phyloP scores from a whole-genome alignment of 2,113 vertebrate species.

The Progne subis region DNA sequence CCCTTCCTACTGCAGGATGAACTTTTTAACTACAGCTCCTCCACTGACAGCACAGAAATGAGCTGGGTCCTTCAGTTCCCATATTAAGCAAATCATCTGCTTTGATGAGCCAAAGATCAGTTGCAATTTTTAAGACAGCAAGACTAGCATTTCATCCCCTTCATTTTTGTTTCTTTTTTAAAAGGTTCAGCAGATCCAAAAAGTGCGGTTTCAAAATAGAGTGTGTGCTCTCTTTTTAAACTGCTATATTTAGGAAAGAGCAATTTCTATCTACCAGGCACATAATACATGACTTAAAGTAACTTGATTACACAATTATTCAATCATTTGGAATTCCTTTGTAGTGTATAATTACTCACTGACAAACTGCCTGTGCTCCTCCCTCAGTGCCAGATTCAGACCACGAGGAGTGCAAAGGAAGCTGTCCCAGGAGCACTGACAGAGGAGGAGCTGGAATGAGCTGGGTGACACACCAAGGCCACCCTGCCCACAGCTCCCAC shows the following conservation, averaged over 20 bases:
- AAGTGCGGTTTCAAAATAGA: slow-evolving; percentile 27
- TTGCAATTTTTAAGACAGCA: slow-evolving; percentile 33
- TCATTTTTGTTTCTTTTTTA: neutral
- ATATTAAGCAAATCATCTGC: neutral
- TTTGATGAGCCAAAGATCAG: slow-evolving; percentile 34
- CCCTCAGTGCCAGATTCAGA: neutral
- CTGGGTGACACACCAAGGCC: neutral
- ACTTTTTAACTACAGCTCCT: neutral
- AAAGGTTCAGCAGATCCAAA: neutral
- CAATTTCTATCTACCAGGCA: slow-evolving; percentile 56
- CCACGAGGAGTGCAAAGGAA: neutral
- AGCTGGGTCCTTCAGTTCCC: neutral
- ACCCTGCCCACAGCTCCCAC: neutral
- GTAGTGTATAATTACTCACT: slow-evolving; percentile 54
- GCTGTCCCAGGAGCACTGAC: neutral
- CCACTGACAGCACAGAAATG: neutral
- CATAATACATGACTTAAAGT: slow-evolving; percentile 64
- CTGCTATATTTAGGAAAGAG: slow-evolving; percentile 46
- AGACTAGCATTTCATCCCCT: slow-evolving; percentile 14
- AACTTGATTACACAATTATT: slow-evolving; percentile 70
- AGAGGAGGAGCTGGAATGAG: neutral
- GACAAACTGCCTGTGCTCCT: neutral
- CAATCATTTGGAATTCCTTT: slow-evolving; percentile 63
- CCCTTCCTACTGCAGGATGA: neutral
- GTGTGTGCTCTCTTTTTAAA: neutral